Conservation (phyloP, 2,888 invertebrate species). For the Chironomus tentans region DNA sequence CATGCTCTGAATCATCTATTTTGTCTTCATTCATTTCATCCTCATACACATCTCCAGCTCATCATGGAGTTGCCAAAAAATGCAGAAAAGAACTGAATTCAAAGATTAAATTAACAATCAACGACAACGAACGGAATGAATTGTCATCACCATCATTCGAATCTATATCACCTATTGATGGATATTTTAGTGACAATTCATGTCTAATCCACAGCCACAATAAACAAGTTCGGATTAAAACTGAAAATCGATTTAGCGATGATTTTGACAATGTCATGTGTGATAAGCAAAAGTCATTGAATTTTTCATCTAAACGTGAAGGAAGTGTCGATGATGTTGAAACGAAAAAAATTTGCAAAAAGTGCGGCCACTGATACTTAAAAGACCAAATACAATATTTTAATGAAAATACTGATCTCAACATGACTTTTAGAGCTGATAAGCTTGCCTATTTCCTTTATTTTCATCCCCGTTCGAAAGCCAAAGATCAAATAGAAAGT, state of each 20-base stretch:
- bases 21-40: background rate
- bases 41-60: too few relatives aligned
- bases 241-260: background rate
- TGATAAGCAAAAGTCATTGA: background rate
- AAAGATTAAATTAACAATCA: too few relatives aligned
- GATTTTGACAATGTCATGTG: background rate
- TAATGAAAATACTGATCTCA: background rate
- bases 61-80: too few relatives aligned
- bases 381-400: background rate
- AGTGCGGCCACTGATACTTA: slow-evolving; percentile 12
- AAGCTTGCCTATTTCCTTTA: too few relatives aligned
- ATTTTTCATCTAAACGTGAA: background rate
- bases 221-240: background rate
- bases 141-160: background rate
- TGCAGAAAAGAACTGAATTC: too few relatives aligned
- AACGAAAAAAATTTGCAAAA: slow-evolving; percentile 4
- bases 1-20: background rate
- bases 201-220: too few relatives aligned
- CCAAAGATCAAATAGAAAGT: too few relatives aligned
- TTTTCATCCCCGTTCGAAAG: too few relatives aligned
- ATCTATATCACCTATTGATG: background rate
- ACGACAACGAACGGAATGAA: background rate
- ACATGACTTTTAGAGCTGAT: too few relatives aligned
- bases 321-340: background rate
- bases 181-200: background rate